phyloP scores from a whole-genome alignment of 2,797 vertebrate species.

The Mastacembelus armatus region DNA sequence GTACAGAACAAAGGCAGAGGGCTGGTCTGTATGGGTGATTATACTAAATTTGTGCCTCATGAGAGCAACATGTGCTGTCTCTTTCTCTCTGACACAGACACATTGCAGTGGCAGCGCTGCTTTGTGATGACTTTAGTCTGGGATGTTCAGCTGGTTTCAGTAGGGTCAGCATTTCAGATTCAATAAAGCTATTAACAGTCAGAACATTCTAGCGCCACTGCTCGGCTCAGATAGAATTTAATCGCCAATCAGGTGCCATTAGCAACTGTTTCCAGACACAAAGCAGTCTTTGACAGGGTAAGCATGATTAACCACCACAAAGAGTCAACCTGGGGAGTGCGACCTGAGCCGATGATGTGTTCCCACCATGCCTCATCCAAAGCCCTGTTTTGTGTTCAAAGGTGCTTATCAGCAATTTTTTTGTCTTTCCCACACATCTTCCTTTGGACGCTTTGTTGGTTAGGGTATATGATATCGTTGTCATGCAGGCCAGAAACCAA shows the following conservation, averaged over 20 bases:
- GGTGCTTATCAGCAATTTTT: conserved; percentile 58
- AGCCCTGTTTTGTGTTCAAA: conserved; percentile 41
- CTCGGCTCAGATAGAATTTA: conserved; percentile 30
- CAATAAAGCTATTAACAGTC: conserved; percentile 78
- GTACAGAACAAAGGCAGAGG: conserved; percentile 51
- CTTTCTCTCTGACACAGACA: conserved; percentile 42
- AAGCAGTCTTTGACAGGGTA: conserved; percentile 33
- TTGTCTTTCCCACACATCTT: conserved; percentile 50
- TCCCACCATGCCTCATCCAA: conserved; percentile 57
- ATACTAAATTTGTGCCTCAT: conserved; percentile 55
- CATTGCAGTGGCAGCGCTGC: conserved; percentile 71
- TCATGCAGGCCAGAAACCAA: conserved; percentile 49
- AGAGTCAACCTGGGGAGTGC: conserved; percentile 28
- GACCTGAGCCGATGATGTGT: conserved; percentile 40
- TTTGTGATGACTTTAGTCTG: conserved; percentile 79
- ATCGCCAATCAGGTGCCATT: conserved; percentile 57
- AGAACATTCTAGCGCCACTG: conserved; percentile 69
- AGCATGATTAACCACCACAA: conserved; percentile 19
- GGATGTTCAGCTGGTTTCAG: conserved; percentile 81
- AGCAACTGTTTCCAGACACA: conserved; percentile 43
- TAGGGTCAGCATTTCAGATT: conserved; percentile 81
- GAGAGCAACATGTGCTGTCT: conserved; percentile 63
- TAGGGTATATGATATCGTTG: conserved; percentile 65
- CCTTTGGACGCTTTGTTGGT: conserved; percentile 41
- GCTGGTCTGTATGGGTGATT: conserved; percentile 45